Evolutionary conservation across 2,113 vertebrate species (phyloP).

Genomic region (Sebastes schlegelii): DNA sequence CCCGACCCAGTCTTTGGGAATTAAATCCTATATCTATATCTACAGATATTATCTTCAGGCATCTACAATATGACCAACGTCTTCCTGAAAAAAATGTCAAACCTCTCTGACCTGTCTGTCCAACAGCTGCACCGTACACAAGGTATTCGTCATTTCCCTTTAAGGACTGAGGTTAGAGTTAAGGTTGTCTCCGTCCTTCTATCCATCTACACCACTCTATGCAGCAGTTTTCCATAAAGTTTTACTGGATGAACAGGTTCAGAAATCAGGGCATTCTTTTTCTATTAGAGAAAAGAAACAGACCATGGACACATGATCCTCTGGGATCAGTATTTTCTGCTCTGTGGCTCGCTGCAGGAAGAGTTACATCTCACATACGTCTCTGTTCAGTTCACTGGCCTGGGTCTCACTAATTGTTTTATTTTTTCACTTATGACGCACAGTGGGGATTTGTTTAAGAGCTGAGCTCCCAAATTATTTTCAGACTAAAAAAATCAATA

Average conservation of each 20-base stretch:
- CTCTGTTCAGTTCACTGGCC: constrained; percentile 5
- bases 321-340: constrained; percentile 1
- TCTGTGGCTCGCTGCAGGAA: constrained; percentile 1
- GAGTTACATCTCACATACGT: not conserved
- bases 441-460: constrained; percentile 31
- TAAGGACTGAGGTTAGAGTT: not conserved
- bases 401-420: not conserved
- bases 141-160: no score
- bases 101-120: not conserved
- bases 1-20: no score
- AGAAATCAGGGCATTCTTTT: constrained; percentile 9
- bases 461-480: constrained; percentile 28
- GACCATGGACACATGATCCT: constrained; percentile 27
- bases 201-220: not conserved
- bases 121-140: not conserved
- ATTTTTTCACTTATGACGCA: not conserved
- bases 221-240: not conserved
- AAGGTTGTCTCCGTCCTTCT: not conserved
- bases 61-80: not conserved
- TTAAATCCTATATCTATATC: no score
- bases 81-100: not conserved
- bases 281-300: constrained; percentile 32
- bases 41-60: not conserved
- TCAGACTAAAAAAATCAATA: constrained; percentile 48
- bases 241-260: constrained; percentile 10